Conservation (phyloP, 2,113 vertebrate species). For the Notothenia rossii region DNA sequence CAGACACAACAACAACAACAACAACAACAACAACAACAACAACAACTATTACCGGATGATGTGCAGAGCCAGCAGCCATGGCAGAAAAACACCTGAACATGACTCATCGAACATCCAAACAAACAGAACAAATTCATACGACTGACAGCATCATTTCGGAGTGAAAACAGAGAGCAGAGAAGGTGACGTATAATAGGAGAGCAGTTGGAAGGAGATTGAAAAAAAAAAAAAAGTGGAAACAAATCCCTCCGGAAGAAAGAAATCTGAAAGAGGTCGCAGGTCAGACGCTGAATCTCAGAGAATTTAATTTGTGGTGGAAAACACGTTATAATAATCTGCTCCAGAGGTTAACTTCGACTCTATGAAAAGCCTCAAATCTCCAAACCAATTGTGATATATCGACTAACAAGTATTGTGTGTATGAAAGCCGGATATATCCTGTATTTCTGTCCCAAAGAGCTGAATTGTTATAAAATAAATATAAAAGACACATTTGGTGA, state of each 20-base stretch:
- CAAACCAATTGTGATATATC: neutral
- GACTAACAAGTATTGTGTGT: neutral
- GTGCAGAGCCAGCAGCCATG: conserved; percentile 19
- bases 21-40: conserved; percentile 13
- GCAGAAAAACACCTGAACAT: conserved; percentile 16
- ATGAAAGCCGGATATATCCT: too few species aligned
- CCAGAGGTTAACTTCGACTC: conserved; percentile 20
- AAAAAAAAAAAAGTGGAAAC: conserved; percentile 28
- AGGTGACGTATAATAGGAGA: conserved; percentile 17
- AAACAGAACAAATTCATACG: conserved; percentile 4
- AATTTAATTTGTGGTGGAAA: conserved; percentile 49
- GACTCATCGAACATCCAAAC: conserved; percentile 38
- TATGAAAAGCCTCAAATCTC: neutral
- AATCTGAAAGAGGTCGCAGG: conserved; percentile 23
- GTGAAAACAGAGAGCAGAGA: conserved; percentile 25
- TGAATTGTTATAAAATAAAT: too few species aligned
- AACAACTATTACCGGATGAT: conserved; percentile 27
- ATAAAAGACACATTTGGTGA: too few species aligned
- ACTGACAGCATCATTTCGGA: conserved; percentile 46
- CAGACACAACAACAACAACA: conserved; percentile 40
- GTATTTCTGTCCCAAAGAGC: too few species aligned
- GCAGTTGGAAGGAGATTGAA: conserved; percentile 5
- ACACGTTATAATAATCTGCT: conserved; percentile 24
- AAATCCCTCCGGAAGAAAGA: neutral
- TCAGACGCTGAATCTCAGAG: conserved; percentile 7